Evolutionary conservation across 2,797 vertebrate species (phyloP), one percentile per base, ranked within the genome.

Genomic region (Fistularia tabacaria): DNA sequence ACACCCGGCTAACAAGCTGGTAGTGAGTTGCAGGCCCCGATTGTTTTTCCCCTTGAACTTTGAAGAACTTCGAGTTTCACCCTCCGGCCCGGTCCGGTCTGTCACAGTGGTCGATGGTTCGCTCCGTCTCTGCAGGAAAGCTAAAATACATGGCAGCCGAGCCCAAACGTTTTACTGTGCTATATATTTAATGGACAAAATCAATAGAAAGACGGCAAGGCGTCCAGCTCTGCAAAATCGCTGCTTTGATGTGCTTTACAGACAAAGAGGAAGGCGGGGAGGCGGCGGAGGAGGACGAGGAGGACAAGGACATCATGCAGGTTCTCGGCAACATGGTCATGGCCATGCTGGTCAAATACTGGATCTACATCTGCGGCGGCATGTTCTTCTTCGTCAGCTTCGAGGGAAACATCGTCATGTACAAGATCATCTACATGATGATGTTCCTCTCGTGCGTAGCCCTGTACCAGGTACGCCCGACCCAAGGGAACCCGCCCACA

Each of bases 371-470:
- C 76, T 98, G 96, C 1, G 93, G 97, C 1, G 95, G 95, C 76
- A 99, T 99, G 97, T 99, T 99, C 93, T 99, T 99, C 92, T 90
- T 99, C 1, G 97, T 99, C 89, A 99, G 95, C 92, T 98, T 99
- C 44, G 95, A 99, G 83, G 97, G 96, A 46, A 90, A 86, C 72
- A 94, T 95, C 6, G 97, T 95, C 85, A 94, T 98, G 92, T 99
- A 99, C 90, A 99, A 99, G 90, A 98, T 99, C 87, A 93, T 99
- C 92, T 99, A 99, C 87, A 99, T 99, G 97, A 94, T 99, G 91
- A 91, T 99, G 70, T 95, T 98, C 76, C 94, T 99, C 50, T 96
- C 93, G 87, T 98, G 94, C 38, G 95, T 99, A 79, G 95, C 93
- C 7, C 85, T 99, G 37, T 99, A 99, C 80, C 97, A 99, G 96